Evolutionary conservation across 2,113 vertebrate genomes (phyloP), one percentile per base, ranked within the genome.

Genomic region (Garra rufa): DNA sequence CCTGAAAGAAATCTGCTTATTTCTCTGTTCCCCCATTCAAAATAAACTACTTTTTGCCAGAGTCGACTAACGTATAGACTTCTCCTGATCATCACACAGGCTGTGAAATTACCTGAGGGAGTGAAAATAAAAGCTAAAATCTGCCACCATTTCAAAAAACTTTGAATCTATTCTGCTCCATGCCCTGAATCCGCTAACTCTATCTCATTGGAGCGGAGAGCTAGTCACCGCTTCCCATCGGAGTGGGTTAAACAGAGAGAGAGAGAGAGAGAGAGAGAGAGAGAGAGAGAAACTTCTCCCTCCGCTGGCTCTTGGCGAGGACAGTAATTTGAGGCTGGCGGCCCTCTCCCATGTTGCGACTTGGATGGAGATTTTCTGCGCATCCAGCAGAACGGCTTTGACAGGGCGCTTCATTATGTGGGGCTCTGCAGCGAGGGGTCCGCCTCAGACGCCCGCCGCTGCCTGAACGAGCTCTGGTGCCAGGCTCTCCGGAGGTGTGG

Each of bases 371-470:
- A 89, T 91, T 93, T 93, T 91, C 87, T 93, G 94, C 93, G 46
- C 87, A 92, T 90, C 90, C 90, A 92, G 93, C 93, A 92, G 91
- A 94, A 94, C 89, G 83, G 86, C 80, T 50, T 82, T 93, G 92
- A 94, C 93, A 94, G 91, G 89, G 73, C 90, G 93, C 92, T 94
- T 94, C 92, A 94, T 94, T 93, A 94, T 94, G 91, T 91, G 91
- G 90, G 92, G 91, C 92, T 91, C 87, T 91, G 91, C 91, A 84
- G 77, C 85, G 50, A 81, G 90, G 88, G 85, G 88, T 89, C 89
- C 86, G 90, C 90, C 85, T 89, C 89, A 71, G 87, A 82, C 46
- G 21, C 88, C 77, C 61, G 76, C 34, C 24, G 38, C 76, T 79
- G 90, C 86, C 89, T 90, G 89, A 86, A 85, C 83, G 87, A 90